Evolutionary conservation across 2,797 vertebrate genomes (phyloP).

Genomic region (Melanotaenia nigrans): DNA sequence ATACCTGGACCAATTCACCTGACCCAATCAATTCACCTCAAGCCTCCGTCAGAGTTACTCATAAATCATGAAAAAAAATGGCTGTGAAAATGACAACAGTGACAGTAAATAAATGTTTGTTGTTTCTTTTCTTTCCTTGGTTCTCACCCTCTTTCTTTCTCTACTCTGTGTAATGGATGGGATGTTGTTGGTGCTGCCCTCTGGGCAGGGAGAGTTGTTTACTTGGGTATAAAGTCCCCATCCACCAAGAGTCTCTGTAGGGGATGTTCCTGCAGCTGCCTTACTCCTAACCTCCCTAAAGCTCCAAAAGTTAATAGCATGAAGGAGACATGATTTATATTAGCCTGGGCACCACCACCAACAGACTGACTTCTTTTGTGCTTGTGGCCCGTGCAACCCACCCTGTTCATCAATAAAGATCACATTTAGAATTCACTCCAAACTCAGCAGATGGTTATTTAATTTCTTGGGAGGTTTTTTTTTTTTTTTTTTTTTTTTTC

Average conservation of each 20-base stretch:
- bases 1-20: constrained; percentile 59
- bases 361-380: constrained; percentile 72
- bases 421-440: constrained; percentile 79
- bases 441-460: constrained; percentile 72
- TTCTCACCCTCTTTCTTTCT: constrained; percentile 69
- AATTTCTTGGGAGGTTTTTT: constrained; percentile 52
- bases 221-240: constrained; percentile 78
- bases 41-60: constrained; percentile 61
- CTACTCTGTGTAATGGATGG: constrained; percentile 78
- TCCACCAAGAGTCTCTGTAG: constrained; percentile 77
- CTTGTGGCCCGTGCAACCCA: constrained; percentile 69
- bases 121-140: constrained; percentile 72
- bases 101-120: constrained; percentile 84
- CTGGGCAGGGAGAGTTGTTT: constrained; percentile 82
- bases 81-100: constrained; percentile 71
- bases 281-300: constrained; percentile 73
- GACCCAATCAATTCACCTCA: constrained; percentile 76
- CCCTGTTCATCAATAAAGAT: constrained; percentile 78
- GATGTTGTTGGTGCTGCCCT: constrained; percentile 78
- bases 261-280: constrained; percentile 77
- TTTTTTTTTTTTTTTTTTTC: constrained; percentile 37
- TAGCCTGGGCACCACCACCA: constrained; percentile 62
- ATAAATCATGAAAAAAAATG: constrained; percentile 77
- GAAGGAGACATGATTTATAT: constrained; percentile 80
- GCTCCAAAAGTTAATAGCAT: constrained; percentile 79